Base-by-base conservation (phyloP, 2,113 vertebrate genomes). In the Bubalus kerabau region DNA sequence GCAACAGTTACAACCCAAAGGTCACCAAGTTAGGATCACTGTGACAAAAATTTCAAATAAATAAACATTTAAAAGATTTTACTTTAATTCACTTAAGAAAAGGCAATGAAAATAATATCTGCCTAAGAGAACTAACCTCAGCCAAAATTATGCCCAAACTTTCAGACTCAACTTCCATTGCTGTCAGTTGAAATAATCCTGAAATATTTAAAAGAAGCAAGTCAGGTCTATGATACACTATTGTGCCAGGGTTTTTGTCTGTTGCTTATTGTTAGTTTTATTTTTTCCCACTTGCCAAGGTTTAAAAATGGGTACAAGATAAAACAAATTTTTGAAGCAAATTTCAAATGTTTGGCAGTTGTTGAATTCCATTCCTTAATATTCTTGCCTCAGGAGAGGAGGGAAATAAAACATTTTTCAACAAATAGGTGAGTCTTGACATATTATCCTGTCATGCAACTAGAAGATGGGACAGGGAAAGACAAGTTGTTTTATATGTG, bases 401-500 rank as follows among this genome's bases (percentile, higher is more conserved):
- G 50, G 40, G 19, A 96, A 98, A 95, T 96, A 96, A 96, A 97
- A 59, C n/a, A 54, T 89, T 97, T 98, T 59, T 95, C 57, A 93
- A 87, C 85, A 96, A 96, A 96, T 81, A 97, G 93, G 78, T 97
- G 78, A 91, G 23, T 78, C 13, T 93, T 78, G 62, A 95, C 54
- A 85, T 80, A 91, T 90, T 91, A 28, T 60, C 56, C 74, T 82
- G 48, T 76, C 57, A 60, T 82, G 84, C 19, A 93, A 56, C 56
- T 78, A 54, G 62, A 52, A 16, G 16, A 50, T 23, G 7, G 24
- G 21, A 76, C 36, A 56, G 32, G 60, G 36, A 92, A 92, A 76
- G 71, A 16, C 28, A 87, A 95, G n/a, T 40, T 86, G 95, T 71
- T 95, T 96, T 92, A 87, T 91, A n/a, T 85, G 91, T 80, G 71